These are phyloP conservation scores for Caenorhabditis latens DNA, from an alignment of 1,140 invertebrate genomes.

Conservation along the genomic window DNA sequence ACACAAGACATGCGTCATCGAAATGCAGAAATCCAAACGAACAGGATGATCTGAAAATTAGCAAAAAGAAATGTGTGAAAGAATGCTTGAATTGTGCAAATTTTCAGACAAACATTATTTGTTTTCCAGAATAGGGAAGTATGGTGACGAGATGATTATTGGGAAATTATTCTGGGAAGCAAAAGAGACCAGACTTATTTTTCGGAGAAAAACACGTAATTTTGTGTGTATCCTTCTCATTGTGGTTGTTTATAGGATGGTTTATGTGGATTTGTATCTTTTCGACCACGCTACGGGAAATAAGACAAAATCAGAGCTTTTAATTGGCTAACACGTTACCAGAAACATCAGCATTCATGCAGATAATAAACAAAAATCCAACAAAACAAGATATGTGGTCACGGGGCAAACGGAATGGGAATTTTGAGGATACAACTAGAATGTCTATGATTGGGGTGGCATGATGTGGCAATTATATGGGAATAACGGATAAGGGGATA, in stretches of 20 bases:
- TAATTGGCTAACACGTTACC: neutral
- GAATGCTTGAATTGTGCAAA: neutral
- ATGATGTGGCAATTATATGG: conserved; percentile 5
- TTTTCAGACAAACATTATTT: neutral
- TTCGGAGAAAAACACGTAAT: neutral
- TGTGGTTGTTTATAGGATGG: neutral
- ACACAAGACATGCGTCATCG: neutral
- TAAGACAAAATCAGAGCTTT: neutral
- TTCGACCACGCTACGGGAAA: neutral
- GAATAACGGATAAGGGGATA: neutral
- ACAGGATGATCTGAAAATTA: neutral
- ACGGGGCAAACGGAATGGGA: neutral
- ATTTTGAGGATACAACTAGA: neutral
- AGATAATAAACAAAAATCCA: conserved; percentile 8
- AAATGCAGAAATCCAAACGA: neutral
- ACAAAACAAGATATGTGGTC: neutral
- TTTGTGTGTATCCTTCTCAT: neutral
- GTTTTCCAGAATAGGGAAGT: conserved; percentile 14
- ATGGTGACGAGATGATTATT: neutral
- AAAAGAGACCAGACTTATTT: neutral
- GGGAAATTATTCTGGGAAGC: conserved; percentile 1
- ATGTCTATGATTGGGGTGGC: conserved; percentile 15
- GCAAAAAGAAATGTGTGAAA: neutral
- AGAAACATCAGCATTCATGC: neutral
- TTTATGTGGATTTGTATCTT: neutral